Conservation (phyloP, 2,113 vertebrate species). For the Thermophis baileyi region DNA sequence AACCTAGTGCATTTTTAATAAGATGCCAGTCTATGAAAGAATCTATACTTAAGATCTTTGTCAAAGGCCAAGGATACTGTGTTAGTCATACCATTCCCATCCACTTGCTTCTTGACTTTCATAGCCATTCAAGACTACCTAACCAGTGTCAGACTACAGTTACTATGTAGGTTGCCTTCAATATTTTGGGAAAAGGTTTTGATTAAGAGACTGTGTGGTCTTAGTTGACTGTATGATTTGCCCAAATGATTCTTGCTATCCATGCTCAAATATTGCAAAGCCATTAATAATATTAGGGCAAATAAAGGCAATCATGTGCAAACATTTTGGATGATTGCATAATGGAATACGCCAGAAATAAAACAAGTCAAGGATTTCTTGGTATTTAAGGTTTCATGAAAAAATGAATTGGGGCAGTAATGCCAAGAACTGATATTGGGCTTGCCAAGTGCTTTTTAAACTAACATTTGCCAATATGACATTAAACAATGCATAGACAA, state of each 20-base stretch:
- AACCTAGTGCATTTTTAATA: neutral
- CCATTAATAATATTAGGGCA: slow-evolving; percentile 63
- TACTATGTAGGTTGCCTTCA: slow-evolving; percentile 29
- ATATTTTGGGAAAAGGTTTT: slow-evolving; percentile 59
- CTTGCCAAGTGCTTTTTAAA: slow-evolving; percentile 72
- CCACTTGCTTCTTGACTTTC: neutral
- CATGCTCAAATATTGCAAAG: slow-evolving; percentile 63
- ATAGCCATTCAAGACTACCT: neutral
- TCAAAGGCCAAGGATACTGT: neutral
- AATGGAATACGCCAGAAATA: slow-evolving; percentile 51
- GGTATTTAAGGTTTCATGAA: slow-evolving; percentile 72
- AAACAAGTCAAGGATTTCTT: slow-evolving; percentile 68
- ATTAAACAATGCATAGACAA: slow-evolving; percentile 75
- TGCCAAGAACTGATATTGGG: slow-evolving; percentile 70
- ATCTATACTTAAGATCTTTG: neutral
- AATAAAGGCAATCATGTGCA: slow-evolving; percentile 50
- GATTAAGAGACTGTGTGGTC: slow-evolving; percentile 55
- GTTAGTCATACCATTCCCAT: neutral
- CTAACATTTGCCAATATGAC: slow-evolving; percentile 68
- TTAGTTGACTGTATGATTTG: slow-evolving; percentile 44
- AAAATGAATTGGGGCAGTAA: slow-evolving; percentile 62
- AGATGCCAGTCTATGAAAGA: neutral
- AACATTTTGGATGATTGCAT: slow-evolving; percentile 55
- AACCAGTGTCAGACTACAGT: neutral
- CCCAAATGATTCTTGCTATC: slow-evolving; percentile 45